phyloP scores from a whole-genome alignment of 1,140 invertebrate species.

The Phocides pigmalion region DNA sequence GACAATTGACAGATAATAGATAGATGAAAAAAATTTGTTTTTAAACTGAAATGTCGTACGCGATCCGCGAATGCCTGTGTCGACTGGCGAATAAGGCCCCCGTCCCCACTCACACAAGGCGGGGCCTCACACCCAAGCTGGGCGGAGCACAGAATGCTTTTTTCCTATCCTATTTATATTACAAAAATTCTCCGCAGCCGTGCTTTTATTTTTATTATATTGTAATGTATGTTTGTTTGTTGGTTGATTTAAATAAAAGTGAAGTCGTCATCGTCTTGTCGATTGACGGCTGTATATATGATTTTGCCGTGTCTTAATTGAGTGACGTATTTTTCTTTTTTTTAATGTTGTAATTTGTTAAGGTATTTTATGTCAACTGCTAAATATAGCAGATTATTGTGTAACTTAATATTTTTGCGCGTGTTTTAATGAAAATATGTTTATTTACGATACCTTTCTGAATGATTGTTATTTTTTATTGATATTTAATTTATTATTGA shows the following conservation, averaged over 20 bases:
- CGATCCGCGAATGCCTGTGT: slow-evolving; percentile 58
- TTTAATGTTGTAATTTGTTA: slow-evolving; percentile 15
- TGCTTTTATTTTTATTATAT: slow-evolving; percentile 72
- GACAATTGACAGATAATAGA: slow-evolving; percentile 35
- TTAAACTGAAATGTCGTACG: slow-evolving; percentile 47
- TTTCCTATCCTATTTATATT: slow-evolving; percentile 61
- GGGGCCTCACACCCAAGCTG: slow-evolving; percentile 44
- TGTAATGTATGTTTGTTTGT: slow-evolving; percentile 62
- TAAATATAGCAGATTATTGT: background rate
- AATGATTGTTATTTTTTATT: no score
- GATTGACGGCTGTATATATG: slow-evolving; percentile 47
- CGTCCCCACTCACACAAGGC: slow-evolving; percentile 49
- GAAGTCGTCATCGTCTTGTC: slow-evolving; percentile 51
- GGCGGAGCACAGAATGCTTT: slow-evolving; percentile 48
- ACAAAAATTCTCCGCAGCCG: slow-evolving; percentile 41
- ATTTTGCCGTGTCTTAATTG: slow-evolving; percentile 53
- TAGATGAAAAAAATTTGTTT: slow-evolving; percentile 21
- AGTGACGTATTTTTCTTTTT: slow-evolving; percentile 43
- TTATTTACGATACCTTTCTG: no score
- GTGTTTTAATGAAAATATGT: background rate
- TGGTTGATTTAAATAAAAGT: slow-evolving; percentile 54
- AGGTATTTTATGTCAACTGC: slow-evolving; percentile 3
- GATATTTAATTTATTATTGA: no score
- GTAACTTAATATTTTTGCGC: background rate
- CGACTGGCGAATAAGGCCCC: slow-evolving; percentile 63